Percentiles rank a stretch among this genome's conserved stretches.
Conservation (phyloP, 2,113 vertebrate genomes). For the Amazona guildingii region DNA sequence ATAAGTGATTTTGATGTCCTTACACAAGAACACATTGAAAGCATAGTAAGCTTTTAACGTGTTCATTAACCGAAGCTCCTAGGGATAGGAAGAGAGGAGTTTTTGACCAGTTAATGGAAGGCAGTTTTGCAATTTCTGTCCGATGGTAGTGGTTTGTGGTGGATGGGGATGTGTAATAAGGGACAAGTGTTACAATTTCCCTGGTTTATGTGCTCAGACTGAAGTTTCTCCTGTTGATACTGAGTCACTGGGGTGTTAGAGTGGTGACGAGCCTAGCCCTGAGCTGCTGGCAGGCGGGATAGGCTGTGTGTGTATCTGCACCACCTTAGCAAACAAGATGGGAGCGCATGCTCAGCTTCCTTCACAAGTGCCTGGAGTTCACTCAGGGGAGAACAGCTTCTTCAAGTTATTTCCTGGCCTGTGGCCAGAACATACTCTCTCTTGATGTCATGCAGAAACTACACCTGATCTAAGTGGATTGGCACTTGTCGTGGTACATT, state of each 20-base stretch:
- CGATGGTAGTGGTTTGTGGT: not conserved
- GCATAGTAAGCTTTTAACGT: not conserved
- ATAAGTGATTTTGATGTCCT: not conserved
- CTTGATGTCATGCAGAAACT: not conserved
- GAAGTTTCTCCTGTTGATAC: not conserved
- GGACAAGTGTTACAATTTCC: not conserved
- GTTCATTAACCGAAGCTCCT: not conserved
- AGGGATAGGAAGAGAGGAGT: not conserved
- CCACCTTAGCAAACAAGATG: not conserved
- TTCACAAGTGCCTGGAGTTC: not conserved
- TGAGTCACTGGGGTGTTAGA: not conserved
- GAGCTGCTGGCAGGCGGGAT: not conserved
- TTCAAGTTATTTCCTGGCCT: conserved; percentile 26
- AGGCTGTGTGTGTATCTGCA: not conserved
- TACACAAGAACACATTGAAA: accelerated
- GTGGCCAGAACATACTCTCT: not conserved
- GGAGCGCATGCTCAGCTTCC: not conserved
- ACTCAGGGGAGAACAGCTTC: not conserved
- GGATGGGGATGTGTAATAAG: not conserved
- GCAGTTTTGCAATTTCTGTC: not conserved
- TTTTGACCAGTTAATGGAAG: not conserved
- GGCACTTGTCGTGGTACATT: not conserved
- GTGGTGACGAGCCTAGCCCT: not conserved
- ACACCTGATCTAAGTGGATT: not conserved
- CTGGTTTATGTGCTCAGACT: not conserved